Evolutionary conservation across 1,140 invertebrate species (phyloP).

Genomic region (Lethocerus indicus): DNA sequence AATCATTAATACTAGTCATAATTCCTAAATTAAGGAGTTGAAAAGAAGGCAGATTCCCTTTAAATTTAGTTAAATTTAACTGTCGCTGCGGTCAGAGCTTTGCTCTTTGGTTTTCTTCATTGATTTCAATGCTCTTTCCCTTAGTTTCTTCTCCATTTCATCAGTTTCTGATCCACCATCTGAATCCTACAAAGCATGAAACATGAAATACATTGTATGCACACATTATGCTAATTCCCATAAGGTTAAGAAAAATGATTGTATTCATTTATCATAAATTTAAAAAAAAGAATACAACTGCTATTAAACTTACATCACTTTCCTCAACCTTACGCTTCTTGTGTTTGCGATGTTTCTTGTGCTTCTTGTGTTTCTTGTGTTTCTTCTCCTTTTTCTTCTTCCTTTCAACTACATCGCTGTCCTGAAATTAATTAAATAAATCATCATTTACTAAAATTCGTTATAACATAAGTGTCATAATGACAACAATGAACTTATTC

Average conservation of each 20-base stretch:
- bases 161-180: slow-evolving; percentile 36
- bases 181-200: slow-evolving; percentile 21
- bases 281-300: too few species aligned
- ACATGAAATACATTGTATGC: too few species aligned
- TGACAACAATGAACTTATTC: neutral
- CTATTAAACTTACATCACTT: too few species aligned
- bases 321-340: slow-evolving; percentile 43
- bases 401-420: slow-evolving; percentile 45
- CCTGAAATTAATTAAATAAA: slow-evolving; percentile 14
- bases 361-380: slow-evolving; percentile 51
- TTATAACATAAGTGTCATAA: neutral
- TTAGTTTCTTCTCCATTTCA: slow-evolving; percentile 71
- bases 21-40: too few species aligned
- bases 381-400: slow-evolving; percentile 51
- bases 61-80: too few species aligned
- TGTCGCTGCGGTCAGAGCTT: slow-evolving; percentile 16
- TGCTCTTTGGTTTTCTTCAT: slow-evolving; percentile 34
- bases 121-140: slow-evolving; percentile 66
- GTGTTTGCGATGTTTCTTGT: slow-evolving; percentile 48
- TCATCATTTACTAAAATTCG: neutral
- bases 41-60: too few species aligned
- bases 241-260: too few species aligned
- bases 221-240: too few species aligned
- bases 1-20: too few species aligned
- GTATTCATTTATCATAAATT: too few species aligned